Evolutionary conservation across 2,888 invertebrate species (phyloP), one percentile per base, ranked within the genome.

Genomic region (Drosophila nr. fundita): DNA sequence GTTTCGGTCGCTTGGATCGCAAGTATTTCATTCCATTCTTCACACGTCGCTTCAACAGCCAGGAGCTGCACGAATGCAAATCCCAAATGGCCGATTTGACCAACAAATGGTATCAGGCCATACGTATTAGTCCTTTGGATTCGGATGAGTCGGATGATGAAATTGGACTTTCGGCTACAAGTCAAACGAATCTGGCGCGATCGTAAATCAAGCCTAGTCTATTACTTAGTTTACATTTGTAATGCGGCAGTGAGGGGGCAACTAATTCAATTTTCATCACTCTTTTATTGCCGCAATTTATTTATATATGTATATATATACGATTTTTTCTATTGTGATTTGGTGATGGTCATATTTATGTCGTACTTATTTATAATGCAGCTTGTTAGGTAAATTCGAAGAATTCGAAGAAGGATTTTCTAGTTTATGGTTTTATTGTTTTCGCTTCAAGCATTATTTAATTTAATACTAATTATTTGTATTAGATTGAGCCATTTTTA

Each of bases 81-180:
- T 97, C 97, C 82, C 98, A 99, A 94, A 98, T 99, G 98, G 97
- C 97, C 2, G 98, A 98, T 93, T 94, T 99, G 79, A 98, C 99
- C 0, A 98, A 98, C 92, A 97, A 99, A 92, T 99, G 99, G 99
- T 99, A 98, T 93, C 97, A 99, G 92, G 98, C 98, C 0, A 98
- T 99, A 82, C 95, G 98, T 72, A 96, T 98, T 89, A 96, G 97
- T 55, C 98, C 98, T 13, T 95, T 97, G 76, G 96, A 97, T 87
- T 97, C 97, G 36, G 97, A 97, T 52, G 97, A 97, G 67, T 97
- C 97, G 72, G 95, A 93, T 59, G 93, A 93, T 59, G 93, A 92
- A 53, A 78, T 92, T 45, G 92, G 92, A 4, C 78, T 93, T 30
- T 80, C 92, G 27, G 87, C 93, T 8, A 92, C 83, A 63, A 88